Evolutionary conservation across 2,888 invertebrate species (phyloP), one percentile per base, ranked within the genome.

Genomic region (Lamproptera curius): DNA sequence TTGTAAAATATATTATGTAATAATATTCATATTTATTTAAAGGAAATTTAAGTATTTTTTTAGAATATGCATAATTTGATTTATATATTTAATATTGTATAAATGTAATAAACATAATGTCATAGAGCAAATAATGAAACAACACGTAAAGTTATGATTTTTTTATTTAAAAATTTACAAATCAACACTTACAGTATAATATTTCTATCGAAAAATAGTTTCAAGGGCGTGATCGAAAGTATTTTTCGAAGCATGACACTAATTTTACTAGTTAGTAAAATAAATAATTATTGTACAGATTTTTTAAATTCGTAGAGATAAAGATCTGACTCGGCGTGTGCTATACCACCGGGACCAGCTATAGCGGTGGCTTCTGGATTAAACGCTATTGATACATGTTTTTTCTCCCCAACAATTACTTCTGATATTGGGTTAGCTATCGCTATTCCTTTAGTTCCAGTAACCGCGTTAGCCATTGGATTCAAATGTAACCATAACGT

Each of bases 241-340:
- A 65, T 59, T 76, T 83, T 83, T 58, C 67, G 61, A 66, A 58
- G 6, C 42, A 5, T 45, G 41, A 39, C 41, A 42, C 37, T 48
- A n/a, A 46, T 48, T 34, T 11, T 23, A n/a, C n/a, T n/a, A n/a
- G n/a, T n/a, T n/a, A n/a, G n/a, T n/a, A 57, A 65, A 39, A 70
- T 69, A 57, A 41, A 46, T 49, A 43, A 52, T 71, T 66, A 61
- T 63, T 59, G 54, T 53, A 53, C 40, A 16, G 35, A 16, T 6
- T 53, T 56, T 50, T 67, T 59, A 58, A 67, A 77, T 65, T 85
- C 84, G 45, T 90, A 90, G 51, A 91, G 63, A 62, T 91, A 90
- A 52, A 94, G 88, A 70, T 93, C 92, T 46, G 94, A 93, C 64
- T 93, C 90, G 0, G 94, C 94, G 65, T 93, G 93, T 0, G 94